phyloP scores from a whole-genome alignment of 2,113 vertebrate species.

The Pardalotus punctatus region DNA sequence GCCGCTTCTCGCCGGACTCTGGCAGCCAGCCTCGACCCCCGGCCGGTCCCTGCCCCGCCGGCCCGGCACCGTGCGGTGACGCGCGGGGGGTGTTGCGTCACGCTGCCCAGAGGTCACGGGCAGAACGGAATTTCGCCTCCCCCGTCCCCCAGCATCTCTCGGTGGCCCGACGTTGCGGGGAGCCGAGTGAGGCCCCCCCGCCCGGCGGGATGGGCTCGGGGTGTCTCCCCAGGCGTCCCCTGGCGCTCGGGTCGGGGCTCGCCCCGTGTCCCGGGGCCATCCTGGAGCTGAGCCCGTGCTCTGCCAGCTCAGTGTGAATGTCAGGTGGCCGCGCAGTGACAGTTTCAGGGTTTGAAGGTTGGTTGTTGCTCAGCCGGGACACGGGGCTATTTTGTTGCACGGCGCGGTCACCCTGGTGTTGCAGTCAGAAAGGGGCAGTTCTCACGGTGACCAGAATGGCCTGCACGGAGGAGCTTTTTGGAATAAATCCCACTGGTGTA shows the following conservation, averaged over 20 bases:
- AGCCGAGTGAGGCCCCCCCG: not conserved
- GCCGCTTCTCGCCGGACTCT: not conserved
- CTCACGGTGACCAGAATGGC: accelerated
- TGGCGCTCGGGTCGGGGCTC: not conserved
- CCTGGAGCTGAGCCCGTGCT: not conserved
- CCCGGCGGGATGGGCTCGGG: not conserved
- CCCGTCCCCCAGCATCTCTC: accelerated
- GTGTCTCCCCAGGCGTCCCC: no score
- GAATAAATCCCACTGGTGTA: not conserved
- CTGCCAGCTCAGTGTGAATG: accelerated
- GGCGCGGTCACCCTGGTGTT: accelerated
- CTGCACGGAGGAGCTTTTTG: accelerated
- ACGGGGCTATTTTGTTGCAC: accelerated
- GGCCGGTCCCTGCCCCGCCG: not conserved
- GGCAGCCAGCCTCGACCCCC: not conserved
- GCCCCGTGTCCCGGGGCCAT: accelerated
- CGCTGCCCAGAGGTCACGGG: not conserved
- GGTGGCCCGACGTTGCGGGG: not conserved
- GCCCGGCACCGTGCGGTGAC: not conserved
- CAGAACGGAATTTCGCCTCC: accelerated
- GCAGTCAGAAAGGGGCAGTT: not conserved
- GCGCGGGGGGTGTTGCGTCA: not conserved
- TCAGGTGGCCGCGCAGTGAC: accelerated
- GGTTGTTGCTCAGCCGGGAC: not conserved
- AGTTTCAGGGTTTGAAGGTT: not conserved